These are phyloP conservation scores for Polymixis flavicincta DNA, from an alignment of 2,888 invertebrate species.

Conservation along the genomic window DNA sequence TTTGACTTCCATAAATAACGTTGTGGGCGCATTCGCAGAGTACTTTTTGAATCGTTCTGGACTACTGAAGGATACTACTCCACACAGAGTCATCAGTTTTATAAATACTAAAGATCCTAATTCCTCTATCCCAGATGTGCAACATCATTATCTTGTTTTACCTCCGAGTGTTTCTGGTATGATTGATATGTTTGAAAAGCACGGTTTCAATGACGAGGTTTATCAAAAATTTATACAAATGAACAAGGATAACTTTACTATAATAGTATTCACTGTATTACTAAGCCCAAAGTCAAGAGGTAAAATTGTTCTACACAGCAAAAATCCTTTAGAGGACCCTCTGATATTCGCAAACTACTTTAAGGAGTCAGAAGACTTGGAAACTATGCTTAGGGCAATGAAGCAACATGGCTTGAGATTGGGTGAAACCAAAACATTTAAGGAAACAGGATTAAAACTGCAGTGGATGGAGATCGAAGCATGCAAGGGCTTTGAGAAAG, in stretches of 20 bases:
- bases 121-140: constrained; percentile 76
- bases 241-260: constrained; percentile 73
- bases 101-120: constrained; percentile 77
- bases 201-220: constrained; percentile 73
- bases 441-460: constrained; percentile 73
- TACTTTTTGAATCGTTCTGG: constrained; percentile 89
- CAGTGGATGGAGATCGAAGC: constrained; percentile 78
- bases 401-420: constrained; percentile 73
- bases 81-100: constrained; percentile 79
- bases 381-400: constrained; percentile 73
- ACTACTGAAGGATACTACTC: constrained; percentile 82
- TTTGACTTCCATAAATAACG: constrained; percentile 69
- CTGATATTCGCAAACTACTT: constrained; percentile 91
- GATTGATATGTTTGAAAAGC: constrained; percentile 73
- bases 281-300: constrained; percentile 93
- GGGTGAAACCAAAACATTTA: constrained; percentile 75
- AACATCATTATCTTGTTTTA: constrained; percentile 77
- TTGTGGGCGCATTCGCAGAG: constrained; percentile 77
- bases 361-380: constrained; percentile 88
- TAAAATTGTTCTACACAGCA: constrained; percentile 91
- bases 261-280: constrained; percentile 90
- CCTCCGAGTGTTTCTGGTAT: constrained; percentile 74
- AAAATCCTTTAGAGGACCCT: constrained; percentile 92
- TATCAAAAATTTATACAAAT: constrained; percentile 70
- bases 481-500: constrained; percentile 72